phyloP scores from a whole-genome alignment of 2,113 vertebrate genomes.

The Chaenocephalus aceratus region DNA sequence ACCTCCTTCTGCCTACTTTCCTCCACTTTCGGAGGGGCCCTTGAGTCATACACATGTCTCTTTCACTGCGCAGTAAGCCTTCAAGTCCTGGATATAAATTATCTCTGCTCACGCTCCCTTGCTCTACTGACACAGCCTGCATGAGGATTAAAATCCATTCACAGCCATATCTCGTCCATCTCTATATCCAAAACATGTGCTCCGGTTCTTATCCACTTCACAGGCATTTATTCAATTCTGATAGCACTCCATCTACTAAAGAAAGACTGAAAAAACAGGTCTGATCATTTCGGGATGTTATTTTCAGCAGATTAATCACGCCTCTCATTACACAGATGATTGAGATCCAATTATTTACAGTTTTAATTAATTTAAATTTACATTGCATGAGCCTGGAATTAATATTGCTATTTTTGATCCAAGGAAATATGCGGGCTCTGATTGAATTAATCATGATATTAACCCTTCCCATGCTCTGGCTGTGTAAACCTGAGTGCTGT shows the following conservation, averaged over 20 bases:
- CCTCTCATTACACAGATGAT: constrained; percentile 80
- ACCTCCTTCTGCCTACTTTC: constrained; percentile 13
- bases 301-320: constrained; percentile 67
- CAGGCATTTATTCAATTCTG: constrained; percentile 34
- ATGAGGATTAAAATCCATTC: constrained; percentile 30
- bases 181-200: constrained; percentile 49
- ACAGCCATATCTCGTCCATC: constrained; percentile 28
- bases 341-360: constrained; percentile 77
- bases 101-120: constrained; percentile 43
- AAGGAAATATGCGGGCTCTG: constrained; percentile 52
- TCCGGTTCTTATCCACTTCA: constrained; percentile 40
- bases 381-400: constrained; percentile 63
- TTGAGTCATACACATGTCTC: constrained; percentile 29
- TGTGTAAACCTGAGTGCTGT: neutral
- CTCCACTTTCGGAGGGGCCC: constrained; percentile 1
- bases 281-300: constrained; percentile 27
- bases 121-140: constrained; percentile 32
- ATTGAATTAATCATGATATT: constrained; percentile 57
- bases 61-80: constrained; percentile 36
- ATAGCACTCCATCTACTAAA: constrained; percentile 31
- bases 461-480: constrained; percentile 22
- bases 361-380: constrained; percentile 79
- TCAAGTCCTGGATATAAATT: constrained; percentile 43
- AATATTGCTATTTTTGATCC: constrained; percentile 64
- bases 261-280: constrained; percentile 18